Base-by-base conservation (phyloP, 2,888 invertebrate genomes). In the Oxystoma pomonae region DNA sequence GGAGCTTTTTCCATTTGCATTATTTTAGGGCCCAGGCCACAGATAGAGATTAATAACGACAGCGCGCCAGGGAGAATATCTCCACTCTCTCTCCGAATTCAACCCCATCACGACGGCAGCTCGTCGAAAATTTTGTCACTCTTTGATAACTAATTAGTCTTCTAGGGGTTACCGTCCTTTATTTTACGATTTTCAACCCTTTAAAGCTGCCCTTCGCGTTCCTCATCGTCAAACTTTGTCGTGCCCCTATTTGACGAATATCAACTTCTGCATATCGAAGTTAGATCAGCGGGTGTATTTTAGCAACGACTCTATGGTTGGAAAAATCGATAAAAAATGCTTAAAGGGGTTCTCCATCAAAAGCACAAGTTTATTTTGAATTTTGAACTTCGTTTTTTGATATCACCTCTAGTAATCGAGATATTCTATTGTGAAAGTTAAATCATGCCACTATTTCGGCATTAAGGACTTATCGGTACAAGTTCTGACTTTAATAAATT, bases 141-240 rank as follows among this genome's bases (percentile, higher is more conserved):
- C 84, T 84, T 84, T 84, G 84, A 84, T 84, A 83, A 83, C 83
- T 84, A 84, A 84, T 84, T 84, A 83, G 83, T 80, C 82, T 81
- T 81, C 79, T 81, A 80, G 78, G 78, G 78, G 76, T 73, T 71
- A 71, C 71, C 71, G 76, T 77, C 78, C 77, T 78, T 77, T 77
- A 78, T 79, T 80, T 78, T 76, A 78, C 77, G 76, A 78, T 80
- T 77, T 67, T 80, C 78, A 78, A 77, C 78, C 78, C 77, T 77
- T 78, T 77, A 67, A 68, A 69, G 64, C 68, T 69, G 67, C 67
- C 70, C 69, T 68, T 66, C 66, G 63, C 66, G n/a, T 66, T 49
- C 62, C 65, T 64, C 64, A 63, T 68, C 35, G 35, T 35, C 35
- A 35, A 35, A 35, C 35, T 35, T 35, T 35, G 12, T 3, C 35